Conservation (phyloP, 2,888 invertebrate species). For the Vannuccia rotundouncinata region DNA sequence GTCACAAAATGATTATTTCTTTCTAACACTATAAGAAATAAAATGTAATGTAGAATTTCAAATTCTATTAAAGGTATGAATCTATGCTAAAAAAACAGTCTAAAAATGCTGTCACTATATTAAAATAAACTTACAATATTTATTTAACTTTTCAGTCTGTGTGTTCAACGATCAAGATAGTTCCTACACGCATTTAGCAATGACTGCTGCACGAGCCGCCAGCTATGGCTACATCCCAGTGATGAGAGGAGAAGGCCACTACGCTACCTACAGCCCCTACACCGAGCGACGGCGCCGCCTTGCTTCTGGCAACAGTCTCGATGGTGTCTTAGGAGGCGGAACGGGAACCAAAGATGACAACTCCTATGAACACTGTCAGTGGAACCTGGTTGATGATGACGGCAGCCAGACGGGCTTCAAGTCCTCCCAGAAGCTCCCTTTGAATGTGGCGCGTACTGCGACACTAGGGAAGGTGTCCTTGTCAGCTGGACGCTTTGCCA, state of each 20-base stretch:
- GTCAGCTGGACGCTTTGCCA: background rate
- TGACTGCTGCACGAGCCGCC: background rate
- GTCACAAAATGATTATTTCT: too few species aligned
- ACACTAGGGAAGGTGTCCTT: background rate
- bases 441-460: background rate
- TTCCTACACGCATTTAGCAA: background rate
- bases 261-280: background rate
- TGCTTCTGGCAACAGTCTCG: background rate
- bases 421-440: background rate
- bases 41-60: too few species aligned
- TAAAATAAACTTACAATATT: too few species aligned
- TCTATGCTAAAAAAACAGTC: too few species aligned
- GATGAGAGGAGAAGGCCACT: background rate
- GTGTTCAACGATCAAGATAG: background rate
- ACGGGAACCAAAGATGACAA: background rate
- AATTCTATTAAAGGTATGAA: too few species aligned
- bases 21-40: too few species aligned
- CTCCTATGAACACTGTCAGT: background rate
- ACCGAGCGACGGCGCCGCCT: background rate
- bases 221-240: background rate
- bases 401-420: background rate
- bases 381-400: background rate
- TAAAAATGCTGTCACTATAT: too few species aligned
- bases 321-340: background rate
- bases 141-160: too few species aligned